A percentile compares a stretch with the other conserved stretches of the same genome.
These are phyloP conservation scores for Orthosia incerta DNA, from an alignment of 2,888 invertebrate species.

Conservation along the genomic window DNA sequence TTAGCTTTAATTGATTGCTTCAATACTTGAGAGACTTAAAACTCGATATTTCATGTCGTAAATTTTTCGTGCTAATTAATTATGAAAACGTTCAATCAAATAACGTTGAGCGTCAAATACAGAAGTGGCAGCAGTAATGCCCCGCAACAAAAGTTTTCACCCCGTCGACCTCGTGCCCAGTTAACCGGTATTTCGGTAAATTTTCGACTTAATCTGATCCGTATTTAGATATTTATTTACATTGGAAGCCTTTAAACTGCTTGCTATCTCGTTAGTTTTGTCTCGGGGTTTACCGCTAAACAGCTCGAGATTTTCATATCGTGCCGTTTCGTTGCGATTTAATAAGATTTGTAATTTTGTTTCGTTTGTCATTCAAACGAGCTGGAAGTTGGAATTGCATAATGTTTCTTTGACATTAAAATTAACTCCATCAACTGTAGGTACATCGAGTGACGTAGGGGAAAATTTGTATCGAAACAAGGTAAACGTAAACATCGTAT, in stretches of 20 bases:
- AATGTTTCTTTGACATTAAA: conserved; percentile 12
- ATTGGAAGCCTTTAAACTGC: conserved; percentile 62
- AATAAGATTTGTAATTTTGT: conserved; percentile 24
- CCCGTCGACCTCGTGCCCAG: conserved; percentile 57
- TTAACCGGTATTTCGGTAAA: conserved; percentile 65
- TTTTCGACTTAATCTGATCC: conserved; percentile 66
- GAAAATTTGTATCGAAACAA: conserved; percentile 43
- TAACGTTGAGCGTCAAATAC: conserved; percentile 65
- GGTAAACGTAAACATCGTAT: conserved; percentile 23
- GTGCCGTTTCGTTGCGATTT: conserved; percentile 20
- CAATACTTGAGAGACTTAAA: conserved; percentile 16
- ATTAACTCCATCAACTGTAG: neutral
- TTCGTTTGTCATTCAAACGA: conserved; percentile 25
- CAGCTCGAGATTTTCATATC: conserved; percentile 42
- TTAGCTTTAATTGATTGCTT: conserved; percentile 37
- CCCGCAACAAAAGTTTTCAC: conserved; percentile 68
- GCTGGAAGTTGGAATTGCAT: conserved; percentile 7
- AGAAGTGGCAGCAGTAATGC: conserved; percentile 65
- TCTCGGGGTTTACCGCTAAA: conserved; percentile 33
- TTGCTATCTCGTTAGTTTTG: conserved; percentile 57
- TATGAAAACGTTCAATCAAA: conserved; percentile 68
- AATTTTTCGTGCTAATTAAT: conserved; percentile 49
- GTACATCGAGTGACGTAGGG: conserved; percentile 8
- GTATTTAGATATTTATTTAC: conserved; percentile 70
- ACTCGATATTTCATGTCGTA: conserved; percentile 22